These are phyloP conservation scores for Drosophila prosaltans DNA, from an alignment of 1,140 invertebrate genomes.

Conservation along the genomic window DNA sequence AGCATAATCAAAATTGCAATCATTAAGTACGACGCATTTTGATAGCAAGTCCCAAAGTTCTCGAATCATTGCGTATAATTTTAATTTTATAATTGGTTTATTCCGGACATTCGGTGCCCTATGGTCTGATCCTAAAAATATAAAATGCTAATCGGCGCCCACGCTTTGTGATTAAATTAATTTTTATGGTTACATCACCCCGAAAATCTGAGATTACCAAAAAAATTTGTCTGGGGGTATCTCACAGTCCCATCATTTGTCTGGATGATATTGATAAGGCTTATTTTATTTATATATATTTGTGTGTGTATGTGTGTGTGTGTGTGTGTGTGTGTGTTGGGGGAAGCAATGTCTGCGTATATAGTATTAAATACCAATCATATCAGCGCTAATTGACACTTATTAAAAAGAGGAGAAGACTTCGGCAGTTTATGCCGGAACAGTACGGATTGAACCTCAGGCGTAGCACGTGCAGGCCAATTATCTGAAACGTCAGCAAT, in stretches of 20 bases:
- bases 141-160: conserved; percentile 44
- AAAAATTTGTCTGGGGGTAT: conserved; percentile 29
- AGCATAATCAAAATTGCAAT: background rate
- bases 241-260: conserved; percentile 37
- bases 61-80: background rate
- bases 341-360: conserved; percentile 29
- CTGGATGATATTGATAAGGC: conserved; percentile 57
- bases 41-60: background rate
- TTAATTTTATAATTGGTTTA: conserved; percentile 36
- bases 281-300: conserved; percentile 11
- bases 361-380: conserved; percentile 41
- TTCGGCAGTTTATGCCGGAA: conserved; percentile 53
- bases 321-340: background rate
- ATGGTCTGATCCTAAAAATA: conserved; percentile 35
- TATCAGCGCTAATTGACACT: conserved; percentile 73
- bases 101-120: conserved; percentile 20
- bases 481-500: conserved; percentile 51
- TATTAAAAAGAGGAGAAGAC: conserved; percentile 56
- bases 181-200: conserved; percentile 67
- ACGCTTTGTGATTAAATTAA: conserved; percentile 58
- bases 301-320: too few relatives aligned
- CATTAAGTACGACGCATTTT: conserved; percentile 2
- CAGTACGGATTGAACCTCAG: conserved; percentile 12
- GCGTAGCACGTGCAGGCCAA: conserved; percentile 53
- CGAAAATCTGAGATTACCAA: conserved; percentile 26